Base-by-base conservation (phyloP, 2,113 vertebrate species). In the Tursiops truncatus region DNA sequence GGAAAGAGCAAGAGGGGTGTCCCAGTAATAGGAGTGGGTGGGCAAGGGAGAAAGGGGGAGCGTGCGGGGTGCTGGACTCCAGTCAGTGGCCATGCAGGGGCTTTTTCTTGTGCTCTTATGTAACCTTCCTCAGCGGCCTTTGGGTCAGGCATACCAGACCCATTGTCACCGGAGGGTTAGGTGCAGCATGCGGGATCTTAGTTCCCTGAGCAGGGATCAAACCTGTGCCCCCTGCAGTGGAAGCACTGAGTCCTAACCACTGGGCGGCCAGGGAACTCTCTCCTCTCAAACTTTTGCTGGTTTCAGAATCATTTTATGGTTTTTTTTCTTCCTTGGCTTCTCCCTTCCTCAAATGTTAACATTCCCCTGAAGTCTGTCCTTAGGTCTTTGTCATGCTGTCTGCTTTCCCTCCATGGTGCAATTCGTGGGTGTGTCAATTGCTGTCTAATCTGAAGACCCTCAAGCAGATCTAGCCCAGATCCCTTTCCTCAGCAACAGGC, bases 281-380 rank as follows among this genome's bases (percentile, higher is more conserved):
- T 8, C 11, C 9, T 8, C 20, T 79, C 15, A 53, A 21, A 63
- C 17, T n/a, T 53, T 53, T 17, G 50, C 50, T 53, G 15, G 50
- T 84, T 36, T n/a, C 23, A 94, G 70, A 94, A 77, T 86, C 8
- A 28, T 6, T 53, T 79, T 38, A 60, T 47, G 5, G 50, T 53
- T 92, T 91, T 60, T n/a, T 92, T n/a, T 92, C 92, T 8, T 33
- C 8, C 60, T 83, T 20, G 63, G 33, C 47, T 11, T 79, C 68
- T 47, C 18, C n/a, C 31, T 44, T 81, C 58, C 3, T 31, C 70
- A 21, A 38, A 68, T 68, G 14, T 36, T 87, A 90, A 53, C 23
- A n/a, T 53, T 76, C 12, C 8, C 21, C 26, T 65, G 47, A 93
- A 81, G 36, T 82, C 28, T 71, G 15, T 71, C 8, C 2, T 18